Evolutionary conservation across 2,888 invertebrate genomes (phyloP).

Genomic region (Pterostichus madidus): DNA sequence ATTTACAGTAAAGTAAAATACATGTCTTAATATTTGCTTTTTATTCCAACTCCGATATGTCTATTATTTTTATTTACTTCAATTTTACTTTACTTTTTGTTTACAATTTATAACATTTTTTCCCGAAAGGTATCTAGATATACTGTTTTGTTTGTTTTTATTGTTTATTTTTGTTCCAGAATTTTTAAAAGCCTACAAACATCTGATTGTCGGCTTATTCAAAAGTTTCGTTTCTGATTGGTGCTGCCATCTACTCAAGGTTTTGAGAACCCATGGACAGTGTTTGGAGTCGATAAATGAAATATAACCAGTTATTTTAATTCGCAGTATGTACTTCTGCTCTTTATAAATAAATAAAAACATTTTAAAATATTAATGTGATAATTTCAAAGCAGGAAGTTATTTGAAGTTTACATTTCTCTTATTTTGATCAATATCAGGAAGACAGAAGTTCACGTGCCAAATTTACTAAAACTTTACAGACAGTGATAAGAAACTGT

Average conservation of each 20-base stretch:
- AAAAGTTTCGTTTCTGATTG: not conserved
- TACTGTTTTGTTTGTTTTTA: not conserved
- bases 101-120: slow-evolving; percentile 26
- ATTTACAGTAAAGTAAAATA: slow-evolving; percentile 65
- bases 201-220: not conserved
- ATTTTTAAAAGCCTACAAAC: too few species aligned
- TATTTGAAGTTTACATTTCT: not conserved
- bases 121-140: not conserved
- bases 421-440: not conserved
- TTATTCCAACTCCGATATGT: slow-evolving; percentile 12
- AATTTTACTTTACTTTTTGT: slow-evolving; percentile 17
- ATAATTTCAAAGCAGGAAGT: not conserved
- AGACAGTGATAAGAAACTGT: slow-evolving; percentile 29
- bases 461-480: slow-evolving; percentile 41
- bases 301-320: too few species aligned
- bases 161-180: not conserved
- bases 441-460: not conserved
- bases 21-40: slow-evolving; percentile 58
- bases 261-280: not conserved
- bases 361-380: too few species aligned
- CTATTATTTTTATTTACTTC: slow-evolving; percentile 12
- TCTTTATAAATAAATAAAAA: too few species aligned
- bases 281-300: not conserved
- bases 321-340: too few species aligned
- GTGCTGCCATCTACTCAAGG: not conserved